A percentile compares a stretch with the other conserved stretches of the same genome.
Evolutionary conservation across 1,140 invertebrate species (phyloP).

Genomic region (Tetragnatha versicolor): DNA sequence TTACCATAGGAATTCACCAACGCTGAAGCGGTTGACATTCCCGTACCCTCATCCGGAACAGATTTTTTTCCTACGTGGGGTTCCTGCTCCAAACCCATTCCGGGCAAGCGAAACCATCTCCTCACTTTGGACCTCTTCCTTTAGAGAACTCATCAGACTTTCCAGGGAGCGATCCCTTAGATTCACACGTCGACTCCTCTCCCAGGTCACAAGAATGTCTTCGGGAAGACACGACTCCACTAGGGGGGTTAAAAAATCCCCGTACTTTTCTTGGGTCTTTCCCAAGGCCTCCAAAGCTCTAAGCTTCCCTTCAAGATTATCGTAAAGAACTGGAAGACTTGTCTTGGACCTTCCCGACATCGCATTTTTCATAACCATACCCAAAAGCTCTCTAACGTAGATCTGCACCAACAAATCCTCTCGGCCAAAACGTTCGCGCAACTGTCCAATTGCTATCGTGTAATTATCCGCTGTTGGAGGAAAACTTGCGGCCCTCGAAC

Average conservation of each 20-base stretch:
- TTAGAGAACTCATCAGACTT: too few relatives aligned
- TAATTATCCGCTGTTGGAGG: slow-evolving; percentile 52
- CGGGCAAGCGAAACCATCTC: too few relatives aligned
- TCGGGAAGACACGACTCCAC: slow-evolving; percentile 62
- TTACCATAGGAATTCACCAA: too few relatives aligned
- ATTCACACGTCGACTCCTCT: too few relatives aligned
- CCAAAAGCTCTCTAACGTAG: slow-evolving; percentile 57
- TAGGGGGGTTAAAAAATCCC: slow-evolving; percentile 60
- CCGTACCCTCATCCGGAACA: too few relatives aligned
- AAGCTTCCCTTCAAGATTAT: slow-evolving; percentile 60
- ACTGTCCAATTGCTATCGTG: slow-evolving; percentile 51
- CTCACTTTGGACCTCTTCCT: too few relatives aligned
- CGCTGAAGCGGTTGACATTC: too few relatives aligned
- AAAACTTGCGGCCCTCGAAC: slow-evolving; percentile 48
- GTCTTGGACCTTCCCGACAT: too few relatives aligned
- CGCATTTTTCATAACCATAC: neutral
- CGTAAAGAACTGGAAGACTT: slow-evolving; percentile 36
- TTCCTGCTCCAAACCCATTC: too few relatives aligned
- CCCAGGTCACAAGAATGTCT: slow-evolving; percentile 59
- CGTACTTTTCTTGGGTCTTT: slow-evolving; percentile 60
- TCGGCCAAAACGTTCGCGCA: slow-evolving; percentile 54
- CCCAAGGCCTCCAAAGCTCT: slow-evolving; percentile 59
- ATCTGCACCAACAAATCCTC: slow-evolving; percentile 49
- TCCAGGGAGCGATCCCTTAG: too few relatives aligned
- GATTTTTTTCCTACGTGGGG: too few relatives aligned